Base-by-base conservation (phyloP, 2,888 invertebrate genomes). In the Kuschelorhynchus macadamiae region DNA sequence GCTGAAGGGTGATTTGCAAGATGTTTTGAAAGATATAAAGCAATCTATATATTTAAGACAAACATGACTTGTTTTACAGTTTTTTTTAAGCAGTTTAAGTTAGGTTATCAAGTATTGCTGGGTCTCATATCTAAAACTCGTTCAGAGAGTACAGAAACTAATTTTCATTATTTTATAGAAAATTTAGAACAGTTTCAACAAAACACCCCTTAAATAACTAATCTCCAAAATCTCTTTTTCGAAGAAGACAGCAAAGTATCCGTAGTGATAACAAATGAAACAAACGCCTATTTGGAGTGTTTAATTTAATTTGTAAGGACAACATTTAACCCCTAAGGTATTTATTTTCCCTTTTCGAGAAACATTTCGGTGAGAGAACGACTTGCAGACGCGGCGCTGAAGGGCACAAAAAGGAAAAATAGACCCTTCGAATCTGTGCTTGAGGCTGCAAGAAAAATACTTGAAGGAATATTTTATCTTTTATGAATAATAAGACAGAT, bases 251-350 rank as follows among this genome's bases (percentile, higher is more conserved):
- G 36, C 12, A 11, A 36, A 36, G 11, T 36, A 36, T 8, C 36
- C 36, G n/a, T 12, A 36, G 36, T 12, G n/a, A 12, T 25, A 61
- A 63, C 55, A 55, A 63, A 55, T 46, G 62, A 42, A 52, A 46
- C 55, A 36, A 41, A 14, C 53, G 36, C 62, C 53, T 41, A n/a
- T 20, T 33, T 55, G 12, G 42, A 25, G 62, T 63, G 47, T 52
- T 66, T 66, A 66, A 66, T 60, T 59, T 66, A 46, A 66, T 66
- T 60, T 66, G 59, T 60, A 66, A 60, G 59, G 66, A 52, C 59
- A 66, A 46, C 66, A 53, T 53, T 60, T 53, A 66, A 60, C 66
- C 66, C 66, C 30, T 18, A 16, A 42, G 52, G 49, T 17, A 66
- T 60, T 65, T 56, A 46, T 56, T 56, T 57, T 56, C 50, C 33